Evolutionary conservation across 2,113 vertebrate genomes (phyloP), one percentile per base, ranked within the genome.

Genomic region (Pseudois nayaur): DNA sequence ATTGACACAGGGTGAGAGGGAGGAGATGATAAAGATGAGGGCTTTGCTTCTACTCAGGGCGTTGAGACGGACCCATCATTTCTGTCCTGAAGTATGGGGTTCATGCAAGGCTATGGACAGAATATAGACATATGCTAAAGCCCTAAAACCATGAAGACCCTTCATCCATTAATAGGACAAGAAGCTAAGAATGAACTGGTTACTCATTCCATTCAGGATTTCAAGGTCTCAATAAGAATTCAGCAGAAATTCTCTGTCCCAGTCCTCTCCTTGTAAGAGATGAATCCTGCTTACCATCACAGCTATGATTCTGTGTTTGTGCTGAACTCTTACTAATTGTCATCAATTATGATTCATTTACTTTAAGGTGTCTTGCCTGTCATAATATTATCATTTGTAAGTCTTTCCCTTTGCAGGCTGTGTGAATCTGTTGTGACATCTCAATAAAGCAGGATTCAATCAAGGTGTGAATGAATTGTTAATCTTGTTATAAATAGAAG

Each of bases 391-490:
- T 98, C 98, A 98, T 99, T 98, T 98, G 92, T 98, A 98, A 98
- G 98, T 97, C 98, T 98, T 98, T 98, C 97, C 97, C 97, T 98
- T 98, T 98, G 98, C 98, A 98, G 98, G 57, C 98, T 97, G 96
- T 92, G 98, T 97, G 98, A 98, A 98, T 98, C 97, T 98, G 98
- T 98, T 98, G 97, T 99, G 99, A 99, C 99, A 99, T 99, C 99
- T 99, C 99, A 99, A 99, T 99, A 99, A 99, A 98, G 98, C 33
- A 27, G 98, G 95, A 99, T 98, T 99, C 98, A 98, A 98, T 99
- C 99, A 99, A 98, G 99, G 99, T 99, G 98, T 98, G 98, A 99
- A 99, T 97, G 98, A 99, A 98, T 99, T 98, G 98, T 98, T 99
- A 99, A 98, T 98, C 98, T 98, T 94, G 97, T 98, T 99, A 99